Conservation (phyloP, 2,888 invertebrate genomes). For the Lasioglossum lativentre region DNA sequence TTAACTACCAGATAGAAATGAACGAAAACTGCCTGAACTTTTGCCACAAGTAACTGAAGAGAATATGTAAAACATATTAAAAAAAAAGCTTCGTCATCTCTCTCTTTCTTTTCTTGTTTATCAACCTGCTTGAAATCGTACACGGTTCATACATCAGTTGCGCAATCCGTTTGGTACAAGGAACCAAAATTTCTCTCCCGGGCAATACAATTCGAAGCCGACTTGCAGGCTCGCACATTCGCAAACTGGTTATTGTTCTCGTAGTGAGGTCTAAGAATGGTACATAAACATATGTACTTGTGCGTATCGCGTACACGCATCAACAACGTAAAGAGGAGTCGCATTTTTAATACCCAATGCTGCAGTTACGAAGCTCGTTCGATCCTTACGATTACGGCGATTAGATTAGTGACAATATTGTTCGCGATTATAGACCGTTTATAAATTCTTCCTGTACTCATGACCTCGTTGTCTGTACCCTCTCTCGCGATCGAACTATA, state of each 20-base stretch:
- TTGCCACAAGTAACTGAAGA: background rate
- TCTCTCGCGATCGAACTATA: conserved; percentile 9
- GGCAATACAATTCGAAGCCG: background rate
- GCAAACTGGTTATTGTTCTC: background rate
- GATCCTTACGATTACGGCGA: background rate
- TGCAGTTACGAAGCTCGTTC: conserved; percentile 4
- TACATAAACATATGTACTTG: background rate
- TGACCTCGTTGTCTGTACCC: background rate
- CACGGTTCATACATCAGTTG: conserved; percentile 26
- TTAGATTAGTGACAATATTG: conserved; percentile 19
- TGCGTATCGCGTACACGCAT: background rate
- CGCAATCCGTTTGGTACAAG: conserved; percentile 10
- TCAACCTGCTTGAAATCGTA: conserved; percentile 15
- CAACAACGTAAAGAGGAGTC: background rate
- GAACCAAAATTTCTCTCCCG: background rate
- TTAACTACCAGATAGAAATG: background rate
- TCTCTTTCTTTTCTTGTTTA: conserved; percentile 26
- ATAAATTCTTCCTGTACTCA: background rate
- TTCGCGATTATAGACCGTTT: conserved; percentile 14
- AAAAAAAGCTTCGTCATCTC: conserved; percentile 9
- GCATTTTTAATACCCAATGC: background rate
- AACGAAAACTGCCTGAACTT: background rate
- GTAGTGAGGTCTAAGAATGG: background rate
- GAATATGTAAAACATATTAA: background rate
- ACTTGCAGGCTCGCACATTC: no score